phyloP scores from a whole-genome alignment of 2,113 vertebrate species.

The Cervus canadensis region DNA sequence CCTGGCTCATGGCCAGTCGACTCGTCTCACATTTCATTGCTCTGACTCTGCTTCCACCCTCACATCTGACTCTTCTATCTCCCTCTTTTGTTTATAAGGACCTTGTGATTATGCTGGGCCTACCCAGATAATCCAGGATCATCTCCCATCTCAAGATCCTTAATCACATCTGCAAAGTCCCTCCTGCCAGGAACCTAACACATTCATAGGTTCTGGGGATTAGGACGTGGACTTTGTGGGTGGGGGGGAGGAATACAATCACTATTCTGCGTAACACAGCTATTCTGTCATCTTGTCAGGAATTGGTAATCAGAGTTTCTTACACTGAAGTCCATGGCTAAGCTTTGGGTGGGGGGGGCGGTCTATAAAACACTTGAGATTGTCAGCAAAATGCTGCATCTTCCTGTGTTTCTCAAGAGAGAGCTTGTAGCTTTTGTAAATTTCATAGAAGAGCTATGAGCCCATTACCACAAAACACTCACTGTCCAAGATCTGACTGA shows the following conservation, averaged over 20 bases:
- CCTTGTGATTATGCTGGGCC: background rate
- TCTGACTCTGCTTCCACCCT: background rate
- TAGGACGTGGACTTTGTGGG: background rate
- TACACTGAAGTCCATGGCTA: background rate
- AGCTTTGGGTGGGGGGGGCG: background rate
- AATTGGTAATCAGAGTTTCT: background rate
- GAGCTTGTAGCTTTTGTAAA: background rate
- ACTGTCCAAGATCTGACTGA: background rate
- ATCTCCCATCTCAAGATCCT: background rate
- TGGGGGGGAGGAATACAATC: rapidly evolving
- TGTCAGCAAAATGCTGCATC: background rate
- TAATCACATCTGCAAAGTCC: background rate
- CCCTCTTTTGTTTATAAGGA: background rate
- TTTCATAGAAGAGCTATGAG: background rate
- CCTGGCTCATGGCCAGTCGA: rapidly evolving
- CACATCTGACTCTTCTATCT: background rate
- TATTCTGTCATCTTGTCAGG: background rate
- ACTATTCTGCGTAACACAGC: background rate
- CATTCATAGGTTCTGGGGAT: background rate
- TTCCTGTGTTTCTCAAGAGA: background rate
- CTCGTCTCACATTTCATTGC: background rate
- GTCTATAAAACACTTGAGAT: background rate
- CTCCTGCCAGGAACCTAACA: background rate
- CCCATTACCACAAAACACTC: background rate
- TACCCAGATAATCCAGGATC: background rate